These are phyloP conservation scores for Formicarius rufipectus DNA, from an alignment of 2,113 vertebrate genomes.

Conservation along the genomic window DNA sequence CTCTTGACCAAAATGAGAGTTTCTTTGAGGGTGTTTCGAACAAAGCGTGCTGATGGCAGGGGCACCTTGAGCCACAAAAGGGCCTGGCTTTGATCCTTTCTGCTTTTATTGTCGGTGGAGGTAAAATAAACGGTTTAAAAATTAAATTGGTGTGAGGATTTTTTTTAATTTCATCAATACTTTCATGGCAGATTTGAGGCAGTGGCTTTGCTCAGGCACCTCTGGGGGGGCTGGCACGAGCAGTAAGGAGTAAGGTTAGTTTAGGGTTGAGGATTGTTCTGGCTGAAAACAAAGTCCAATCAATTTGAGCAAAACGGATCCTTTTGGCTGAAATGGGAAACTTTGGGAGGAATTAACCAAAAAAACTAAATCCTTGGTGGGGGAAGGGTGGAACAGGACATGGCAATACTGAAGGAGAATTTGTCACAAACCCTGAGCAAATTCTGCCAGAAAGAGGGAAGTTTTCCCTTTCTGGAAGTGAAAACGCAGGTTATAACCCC, in stretches of 20 bases:
- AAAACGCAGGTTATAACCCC: background rate
- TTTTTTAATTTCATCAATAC: background rate
- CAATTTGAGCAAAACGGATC: background rate
- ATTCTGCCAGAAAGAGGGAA: background rate
- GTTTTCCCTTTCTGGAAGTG: background rate
- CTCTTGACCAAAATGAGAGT: conserved; percentile 5
- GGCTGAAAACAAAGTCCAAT: background rate
- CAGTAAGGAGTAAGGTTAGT: background rate
- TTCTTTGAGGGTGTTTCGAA: background rate
- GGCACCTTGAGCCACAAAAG: background rate
- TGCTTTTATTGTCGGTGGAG: background rate
- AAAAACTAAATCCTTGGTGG: background rate
- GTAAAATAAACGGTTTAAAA: conserved; percentile 16
- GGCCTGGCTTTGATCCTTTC: conserved; percentile 14
- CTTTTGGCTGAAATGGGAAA: background rate
- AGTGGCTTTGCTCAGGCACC: rapidly evolving
- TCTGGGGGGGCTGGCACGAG: background rate
- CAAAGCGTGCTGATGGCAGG: background rate
- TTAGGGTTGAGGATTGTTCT: background rate
- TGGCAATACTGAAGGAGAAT: background rate
- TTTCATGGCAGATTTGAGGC: background rate
- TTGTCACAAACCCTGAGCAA: background rate
- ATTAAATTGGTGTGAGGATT: background rate
- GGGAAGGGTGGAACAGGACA: background rate
- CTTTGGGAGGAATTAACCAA: background rate